Evolutionary conservation across 2,888 invertebrate species (phyloP).

Genomic region (Aleiodes leptofemur): DNA sequence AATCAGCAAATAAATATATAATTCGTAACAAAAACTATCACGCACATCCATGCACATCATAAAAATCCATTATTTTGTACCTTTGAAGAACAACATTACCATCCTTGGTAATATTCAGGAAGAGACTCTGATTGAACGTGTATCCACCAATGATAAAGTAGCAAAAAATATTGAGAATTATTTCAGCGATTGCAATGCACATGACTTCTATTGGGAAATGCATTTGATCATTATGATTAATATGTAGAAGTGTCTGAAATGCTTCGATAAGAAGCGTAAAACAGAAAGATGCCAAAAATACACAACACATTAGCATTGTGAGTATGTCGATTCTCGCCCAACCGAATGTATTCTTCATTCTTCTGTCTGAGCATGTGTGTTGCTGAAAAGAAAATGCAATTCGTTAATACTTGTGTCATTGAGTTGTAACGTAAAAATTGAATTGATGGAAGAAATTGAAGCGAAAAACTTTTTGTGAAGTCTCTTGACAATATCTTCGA

Average conservation of each 20-base stretch:
- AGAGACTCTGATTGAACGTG: slow-evolving; percentile 84
- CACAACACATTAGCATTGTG: slow-evolving; percentile 87
- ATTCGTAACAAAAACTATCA: neutral
- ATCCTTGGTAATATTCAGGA: slow-evolving; percentile 80
- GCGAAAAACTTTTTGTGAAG: too few species aligned
- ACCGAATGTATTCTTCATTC: slow-evolving; percentile 91
- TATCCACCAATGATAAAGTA: slow-evolving; percentile 89
- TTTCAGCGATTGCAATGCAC: slow-evolving; percentile 82
- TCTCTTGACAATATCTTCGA: too few species aligned
- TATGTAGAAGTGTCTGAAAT: slow-evolving; percentile 87
- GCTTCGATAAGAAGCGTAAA: slow-evolving; percentile 90
- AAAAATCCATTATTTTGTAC: slow-evolving; percentile 53
- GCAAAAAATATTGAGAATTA: slow-evolving; percentile 86
- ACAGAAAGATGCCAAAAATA: slow-evolving; percentile 88
- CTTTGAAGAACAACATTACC: slow-evolving; percentile 79
- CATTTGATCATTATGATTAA: slow-evolving; percentile 84
- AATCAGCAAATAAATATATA: neutral
- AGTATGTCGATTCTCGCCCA: slow-evolving; percentile 95
- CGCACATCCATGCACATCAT: neutral
- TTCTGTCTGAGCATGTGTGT: slow-evolving; percentile 78
- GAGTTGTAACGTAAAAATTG: too few species aligned
- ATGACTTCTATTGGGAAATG: slow-evolving; percentile 86
- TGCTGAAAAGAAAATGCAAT: slow-evolving; percentile 67
- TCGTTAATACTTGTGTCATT: neutral
- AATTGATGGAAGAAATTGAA: too few species aligned